Evolutionary conservation across 2,888 invertebrate species (phyloP), one percentile per base, ranked within the genome.

Genomic region (Palloptera scutellata): DNA sequence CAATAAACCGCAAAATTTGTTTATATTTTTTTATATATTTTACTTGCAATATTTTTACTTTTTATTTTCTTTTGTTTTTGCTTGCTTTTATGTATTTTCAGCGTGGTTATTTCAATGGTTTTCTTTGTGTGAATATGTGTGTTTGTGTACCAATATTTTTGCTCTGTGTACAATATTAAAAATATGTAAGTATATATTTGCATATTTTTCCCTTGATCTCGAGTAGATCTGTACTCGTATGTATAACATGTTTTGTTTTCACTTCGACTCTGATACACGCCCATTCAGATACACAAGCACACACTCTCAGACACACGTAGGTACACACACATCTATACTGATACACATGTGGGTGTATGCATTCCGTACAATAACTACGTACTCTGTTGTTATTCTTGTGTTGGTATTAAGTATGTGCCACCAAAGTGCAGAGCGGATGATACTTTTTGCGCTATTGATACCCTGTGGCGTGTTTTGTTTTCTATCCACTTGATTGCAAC

Each of bases 1-100:
- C 64, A 68, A 68, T 66, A 70, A 68, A 64, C 62, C 70, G 59
- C 66, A 61, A 64, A 64, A 70, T 70, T 66, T 68, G 66, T 68
- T 70, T 54, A 61, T 53, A 58, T 53, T 64, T 63, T 70, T 55
- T 12, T 20, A n/a, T n/a, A n/a, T 57, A 11, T 59, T 58, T 61
- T 58, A 3, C 40, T 17, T 40, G 17, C 15, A 30, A 8, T 52
- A n/a, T 19, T 1, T 20, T 45, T n/a, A n/a, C n/a, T n/a, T n/a
- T n/a, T n/a, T n/a, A n/a, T n/a, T n/a, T n/a, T n/a, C n/a, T 13
- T 43, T n/a, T 12, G 48, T 19, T 51, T 54, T 54, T 10, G 0
- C 1, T 4, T 9, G 1, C 4, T 9, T 13, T 54, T 54, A 12
- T 54, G 1, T 20, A 12, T 19, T 11, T 17, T 6, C 20, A 19